Base-by-base conservation (phyloP, 2,797 vertebrate species). In the Antrozous pallidus region DNA sequence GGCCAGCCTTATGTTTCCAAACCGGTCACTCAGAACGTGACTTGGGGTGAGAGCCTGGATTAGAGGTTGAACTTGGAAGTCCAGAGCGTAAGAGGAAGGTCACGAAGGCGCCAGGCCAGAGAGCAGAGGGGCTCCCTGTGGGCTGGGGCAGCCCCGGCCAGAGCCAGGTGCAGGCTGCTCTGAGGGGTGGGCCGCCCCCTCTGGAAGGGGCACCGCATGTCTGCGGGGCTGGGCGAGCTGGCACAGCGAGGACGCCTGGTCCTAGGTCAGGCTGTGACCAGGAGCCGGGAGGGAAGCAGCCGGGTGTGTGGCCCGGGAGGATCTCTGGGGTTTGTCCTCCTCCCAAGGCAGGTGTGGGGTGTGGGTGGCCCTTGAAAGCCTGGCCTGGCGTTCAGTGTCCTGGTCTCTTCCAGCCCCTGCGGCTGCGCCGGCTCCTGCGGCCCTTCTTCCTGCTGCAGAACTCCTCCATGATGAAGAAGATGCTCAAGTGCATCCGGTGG, bases 401-500 rank as follows among this genome's bases (percentile, higher is more conserved):
- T 0, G 16, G 18, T 10, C 28, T 79, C 58, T 95, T 94, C 6
- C 95, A 99, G 99, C 97, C 22, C 45, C 65, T 99, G 88, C 98
- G 99, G 91, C 94, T 99, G 6, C 98, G 99, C 65, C 98, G 99
- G 91, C 96, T 99, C 13, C 95, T 99, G 10, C 99, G 99, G 0
- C 99, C 99, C 0, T 99, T 99, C 97, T 99, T 99, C 97, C 99
- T 99, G 49, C 98, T 99, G 84, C 99, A 99, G 98, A 99, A 99
- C 97, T 99, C 99, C 12, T 99, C 99, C 4, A 98, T 99, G 96
- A 99, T 99, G 99, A 99, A 99, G 97, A 99, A 99, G 98, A 99
- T 99, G 0, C 98, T 99, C 70, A 99, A 99, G 97, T 99, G 99
- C 84, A 98, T 99, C 90, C 98, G 99, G 94, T 98, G 98, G 92